Evolutionary conservation across 1,140 invertebrate genomes (phyloP).

Genomic region (Pentalonia nigronervosa): DNA sequence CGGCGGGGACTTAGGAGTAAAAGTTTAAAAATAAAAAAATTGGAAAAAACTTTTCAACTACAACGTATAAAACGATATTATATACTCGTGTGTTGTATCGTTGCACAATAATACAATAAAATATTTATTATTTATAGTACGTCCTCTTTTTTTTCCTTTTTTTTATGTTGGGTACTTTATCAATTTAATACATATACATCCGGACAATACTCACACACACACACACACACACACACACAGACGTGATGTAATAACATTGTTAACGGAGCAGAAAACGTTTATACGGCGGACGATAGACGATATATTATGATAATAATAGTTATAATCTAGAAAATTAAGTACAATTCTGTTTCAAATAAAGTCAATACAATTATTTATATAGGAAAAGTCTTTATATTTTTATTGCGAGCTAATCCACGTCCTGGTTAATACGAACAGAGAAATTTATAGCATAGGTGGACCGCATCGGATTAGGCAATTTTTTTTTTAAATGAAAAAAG

Average conservation of each 20-base stretch:
- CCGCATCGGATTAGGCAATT: not conserved
- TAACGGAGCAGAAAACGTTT: slow-evolving; percentile 14
- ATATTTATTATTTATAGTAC: slow-evolving; percentile 8
- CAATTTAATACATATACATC: not conserved
- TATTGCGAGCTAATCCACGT: not conserved
- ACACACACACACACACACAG: not conserved
- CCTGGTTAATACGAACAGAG: not conserved
- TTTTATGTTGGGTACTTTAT: not conserved
- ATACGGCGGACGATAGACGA: not conserved
- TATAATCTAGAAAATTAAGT: slow-evolving; percentile 5
- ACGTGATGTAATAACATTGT: not conserved
- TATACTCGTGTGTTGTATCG: not conserved
- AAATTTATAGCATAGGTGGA: not conserved
- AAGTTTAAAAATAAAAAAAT: slow-evolving; percentile 9
- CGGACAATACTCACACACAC: not conserved
- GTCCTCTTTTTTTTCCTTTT: not conserved
- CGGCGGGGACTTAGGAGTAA: not conserved
- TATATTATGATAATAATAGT: slow-evolving; percentile 6
- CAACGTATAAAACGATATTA: not conserved
- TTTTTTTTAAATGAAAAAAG: not conserved
- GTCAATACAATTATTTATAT: slow-evolving; percentile 8
- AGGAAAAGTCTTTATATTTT: not conserved
- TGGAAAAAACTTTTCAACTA: not conserved
- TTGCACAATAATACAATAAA: slow-evolving; percentile 6
- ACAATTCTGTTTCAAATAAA: not conserved